phyloP scores from a whole-genome alignment of 1,140 invertebrate species.

The Drosophila repleta region DNA sequence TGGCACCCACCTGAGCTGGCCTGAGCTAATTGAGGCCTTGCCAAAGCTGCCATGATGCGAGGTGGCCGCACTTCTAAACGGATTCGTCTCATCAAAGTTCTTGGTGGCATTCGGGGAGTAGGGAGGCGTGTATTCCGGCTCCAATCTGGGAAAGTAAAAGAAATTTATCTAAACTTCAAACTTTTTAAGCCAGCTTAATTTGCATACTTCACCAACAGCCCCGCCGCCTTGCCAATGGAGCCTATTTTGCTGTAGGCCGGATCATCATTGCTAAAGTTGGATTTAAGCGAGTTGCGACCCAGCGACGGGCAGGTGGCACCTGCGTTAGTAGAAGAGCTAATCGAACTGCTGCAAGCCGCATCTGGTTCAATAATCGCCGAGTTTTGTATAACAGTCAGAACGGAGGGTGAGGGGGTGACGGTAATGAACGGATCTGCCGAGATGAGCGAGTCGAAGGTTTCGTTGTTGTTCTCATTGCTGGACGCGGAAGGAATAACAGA shows the following conservation, averaged over 20 bases:
- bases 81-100: slow-evolving; percentile 82
- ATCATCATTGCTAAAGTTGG: slow-evolving; percentile 81
- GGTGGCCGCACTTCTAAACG: slow-evolving; percentile 69
- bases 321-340: slow-evolving; percentile 70
- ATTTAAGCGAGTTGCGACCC: slow-evolving; percentile 77
- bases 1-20: slow-evolving; percentile 74
- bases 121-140: slow-evolving; percentile 67
- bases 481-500: slow-evolving; percentile 40
- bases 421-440: slow-evolving; percentile 65
- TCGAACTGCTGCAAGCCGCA: slow-evolving; percentile 67
- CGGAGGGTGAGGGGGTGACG: slow-evolving; percentile 77
- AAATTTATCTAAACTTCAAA: not conserved
- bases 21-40: slow-evolving; percentile 83
- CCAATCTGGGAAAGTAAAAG: slow-evolving; percentile 55
- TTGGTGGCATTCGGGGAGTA: slow-evolving; percentile 76
- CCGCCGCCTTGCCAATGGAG: slow-evolving; percentile 78
- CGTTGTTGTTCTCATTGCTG: slow-evolving; percentile 76
- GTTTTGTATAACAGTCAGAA: slow-evolving; percentile 82
- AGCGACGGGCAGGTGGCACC: slow-evolving; percentile 64
- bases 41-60: slow-evolving; percentile 83
- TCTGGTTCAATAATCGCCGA: slow-evolving; percentile 74
- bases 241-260: slow-evolving; percentile 79
- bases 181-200: not conserved
- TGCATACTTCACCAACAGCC: slow-evolving; percentile 78
- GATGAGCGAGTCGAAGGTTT: slow-evolving; percentile 73